Evolutionary conservation across 2,888 invertebrate species (phyloP).

Genomic region (Conistra vaccinii): DNA sequence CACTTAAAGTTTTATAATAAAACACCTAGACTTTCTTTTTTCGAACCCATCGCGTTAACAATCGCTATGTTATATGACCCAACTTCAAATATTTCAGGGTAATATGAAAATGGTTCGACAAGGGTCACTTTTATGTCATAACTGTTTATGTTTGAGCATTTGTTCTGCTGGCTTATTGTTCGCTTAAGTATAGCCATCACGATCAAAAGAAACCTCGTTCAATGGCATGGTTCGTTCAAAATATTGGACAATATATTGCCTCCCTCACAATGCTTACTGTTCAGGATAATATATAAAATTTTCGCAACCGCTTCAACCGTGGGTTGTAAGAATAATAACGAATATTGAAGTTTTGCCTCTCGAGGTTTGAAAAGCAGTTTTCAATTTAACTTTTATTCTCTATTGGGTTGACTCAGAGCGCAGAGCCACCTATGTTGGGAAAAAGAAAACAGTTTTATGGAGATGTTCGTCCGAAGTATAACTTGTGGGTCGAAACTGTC

Average conservation of each 20-base stretch:
- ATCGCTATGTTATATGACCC: conserved; percentile 1
- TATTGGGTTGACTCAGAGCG: conserved; percentile 20
- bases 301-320: conserved; percentile 3
- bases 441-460: conserved; percentile 2
- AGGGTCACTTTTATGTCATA: conserved; percentile 30
- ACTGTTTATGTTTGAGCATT: conserved; percentile 33
- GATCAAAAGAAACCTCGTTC: conserved; percentile 34
- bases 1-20: conserved; percentile 21
- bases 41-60: background rate
- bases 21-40: conserved; percentile 3
- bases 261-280: conserved; percentile 24
- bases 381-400: conserved; percentile 14
- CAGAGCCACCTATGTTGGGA: conserved; percentile 55
- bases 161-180: conserved; percentile 33
- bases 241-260: conserved; percentile 38
- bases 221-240: conserved; percentile 10
- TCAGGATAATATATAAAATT: conserved; percentile 24
- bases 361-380: conserved; percentile 11
- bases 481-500: conserved; percentile 1
- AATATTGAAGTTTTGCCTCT: conserved; percentile 10
- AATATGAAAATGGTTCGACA: conserved; percentile 30
- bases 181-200: conserved; percentile 28
- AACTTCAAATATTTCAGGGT: conserved; percentile 23
- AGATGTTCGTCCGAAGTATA: conserved; percentile 1
- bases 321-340: conserved; percentile 15